Evolutionary conservation across 2,797 vertebrate species (phyloP).

Genomic region (Odontamblyopus rebecca): DNA sequence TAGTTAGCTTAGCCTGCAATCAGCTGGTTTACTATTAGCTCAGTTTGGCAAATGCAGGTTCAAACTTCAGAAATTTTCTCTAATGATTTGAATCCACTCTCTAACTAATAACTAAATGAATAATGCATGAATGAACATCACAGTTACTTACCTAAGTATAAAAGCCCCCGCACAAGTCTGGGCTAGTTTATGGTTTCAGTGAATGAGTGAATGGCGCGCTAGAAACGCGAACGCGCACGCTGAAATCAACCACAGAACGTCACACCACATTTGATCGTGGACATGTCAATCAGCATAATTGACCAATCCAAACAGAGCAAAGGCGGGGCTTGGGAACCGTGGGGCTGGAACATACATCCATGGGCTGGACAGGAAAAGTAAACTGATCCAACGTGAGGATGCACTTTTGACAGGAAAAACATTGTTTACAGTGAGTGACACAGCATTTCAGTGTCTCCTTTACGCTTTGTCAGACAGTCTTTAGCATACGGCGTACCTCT

Average conservation of each 20-base stretch:
- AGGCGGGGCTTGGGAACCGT: neutral
- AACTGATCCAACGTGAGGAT: neutral
- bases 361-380: slow-evolving; percentile 14
- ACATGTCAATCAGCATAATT: neutral
- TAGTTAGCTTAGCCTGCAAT: slow-evolving; percentile 41
- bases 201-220: slow-evolving; percentile 33
- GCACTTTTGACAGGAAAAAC: slow-evolving; percentile 22
- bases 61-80: neutral
- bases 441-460: slow-evolving; percentile 23
- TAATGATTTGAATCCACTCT: neutral
- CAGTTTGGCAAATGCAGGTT: neutral
- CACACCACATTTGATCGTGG: slow-evolving; percentile 23
- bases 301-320: slow-evolving; percentile 29
- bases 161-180: slow-evolving; percentile 1
- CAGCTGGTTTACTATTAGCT: neutral
- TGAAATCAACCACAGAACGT: fast-evolving
- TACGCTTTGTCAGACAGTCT: neutral
- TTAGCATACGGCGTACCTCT: neutral
- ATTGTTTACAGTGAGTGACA: slow-evolving; percentile 47
- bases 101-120: too few relatives aligned
- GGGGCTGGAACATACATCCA: too few relatives aligned
- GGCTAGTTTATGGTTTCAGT: slow-evolving; percentile 31
- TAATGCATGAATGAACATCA: neutral
- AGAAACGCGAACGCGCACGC: slow-evolving; percentile 25
- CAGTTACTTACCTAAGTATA: slow-evolving; percentile 2